Conservation (phyloP, 2,113 vertebrate genomes). For the Antechinus stuartii region DNA sequence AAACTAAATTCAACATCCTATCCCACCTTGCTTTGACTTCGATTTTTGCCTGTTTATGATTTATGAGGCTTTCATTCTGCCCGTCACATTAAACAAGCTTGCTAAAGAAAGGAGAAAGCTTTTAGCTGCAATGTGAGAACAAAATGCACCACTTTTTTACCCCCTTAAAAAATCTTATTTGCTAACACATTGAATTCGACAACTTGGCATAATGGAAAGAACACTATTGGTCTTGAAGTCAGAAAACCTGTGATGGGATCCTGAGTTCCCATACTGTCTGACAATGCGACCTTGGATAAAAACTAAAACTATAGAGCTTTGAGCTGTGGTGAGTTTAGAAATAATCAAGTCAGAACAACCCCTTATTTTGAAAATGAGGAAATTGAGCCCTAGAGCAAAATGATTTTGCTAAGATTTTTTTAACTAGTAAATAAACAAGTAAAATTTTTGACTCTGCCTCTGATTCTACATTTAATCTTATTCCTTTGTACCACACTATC, state of each 20-base stretch:
- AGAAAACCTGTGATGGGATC: background rate
- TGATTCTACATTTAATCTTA: background rate
- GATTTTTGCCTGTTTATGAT: conserved; percentile 79
- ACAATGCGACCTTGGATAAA: background rate
- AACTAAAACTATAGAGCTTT: background rate
- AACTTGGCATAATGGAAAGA: background rate
- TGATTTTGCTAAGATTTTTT: background rate
- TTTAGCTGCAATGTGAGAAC: conserved; percentile 73
- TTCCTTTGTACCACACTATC: background rate
- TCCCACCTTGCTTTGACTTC: conserved; percentile 51
- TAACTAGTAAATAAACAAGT: conserved; percentile 6
- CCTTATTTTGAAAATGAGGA: background rate
- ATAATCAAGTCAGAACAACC: background rate
- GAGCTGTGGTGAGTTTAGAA: background rate
- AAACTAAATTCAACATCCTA: conserved; percentile 18
- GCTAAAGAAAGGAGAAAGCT: conserved; percentile 78
- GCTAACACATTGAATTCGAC: background rate
- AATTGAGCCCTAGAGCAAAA: background rate
- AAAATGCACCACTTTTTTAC: conserved; percentile 8
- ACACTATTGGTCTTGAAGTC: background rate
- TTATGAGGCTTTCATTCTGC: conserved; percentile 79
- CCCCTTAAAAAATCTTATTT: background rate
- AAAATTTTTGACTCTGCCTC: background rate
- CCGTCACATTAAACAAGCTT: conserved; percentile 71
- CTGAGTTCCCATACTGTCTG: background rate